Evolutionary conservation across 2,888 invertebrate genomes (phyloP).

Genomic region (Amiota communis): DNA sequence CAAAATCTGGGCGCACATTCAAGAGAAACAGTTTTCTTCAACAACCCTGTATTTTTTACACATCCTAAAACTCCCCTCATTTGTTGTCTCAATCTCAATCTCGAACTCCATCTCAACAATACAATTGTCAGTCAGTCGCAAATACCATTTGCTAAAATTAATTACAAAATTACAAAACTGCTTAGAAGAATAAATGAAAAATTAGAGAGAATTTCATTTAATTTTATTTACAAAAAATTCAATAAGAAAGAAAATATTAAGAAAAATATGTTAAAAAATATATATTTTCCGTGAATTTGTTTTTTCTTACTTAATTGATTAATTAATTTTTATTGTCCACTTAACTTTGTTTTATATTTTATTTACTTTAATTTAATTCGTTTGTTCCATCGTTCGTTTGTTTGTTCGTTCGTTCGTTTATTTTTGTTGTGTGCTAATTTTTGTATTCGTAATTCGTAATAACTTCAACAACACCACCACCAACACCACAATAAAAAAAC

Average conservation of each 20-base stretch:
- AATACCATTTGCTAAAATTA: no score
- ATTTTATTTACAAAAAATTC: neutral
- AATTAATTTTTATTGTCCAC: neutral
- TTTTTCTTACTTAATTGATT: conserved; percentile 62
- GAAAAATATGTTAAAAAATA: conserved; percentile 43
- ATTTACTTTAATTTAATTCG: conserved; percentile 40
- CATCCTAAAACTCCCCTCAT: no score
- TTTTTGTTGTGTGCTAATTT: conserved; percentile 36
- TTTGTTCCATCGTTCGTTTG: conserved; percentile 22
- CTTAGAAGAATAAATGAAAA: no score
- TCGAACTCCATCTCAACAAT: no score
- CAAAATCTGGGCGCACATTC: no score
- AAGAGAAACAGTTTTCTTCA: no score
- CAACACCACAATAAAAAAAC: conserved; percentile 1
- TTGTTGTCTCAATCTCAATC: no score
- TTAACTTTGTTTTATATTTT: conserved; percentile 43
- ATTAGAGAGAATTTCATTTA: no score
- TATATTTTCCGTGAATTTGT: conserved; percentile 72
- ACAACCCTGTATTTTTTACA: no score
- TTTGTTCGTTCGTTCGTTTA: conserved; percentile 2
- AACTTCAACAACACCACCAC: conserved; percentile 23
- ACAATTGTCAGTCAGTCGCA: no score
- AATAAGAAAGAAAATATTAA: conserved; percentile 13
- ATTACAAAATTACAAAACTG: no score
- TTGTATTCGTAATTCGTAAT: conserved; percentile 31